Conservation (phyloP, 2,888 invertebrate species). For the Argyra leucocephala region DNA sequence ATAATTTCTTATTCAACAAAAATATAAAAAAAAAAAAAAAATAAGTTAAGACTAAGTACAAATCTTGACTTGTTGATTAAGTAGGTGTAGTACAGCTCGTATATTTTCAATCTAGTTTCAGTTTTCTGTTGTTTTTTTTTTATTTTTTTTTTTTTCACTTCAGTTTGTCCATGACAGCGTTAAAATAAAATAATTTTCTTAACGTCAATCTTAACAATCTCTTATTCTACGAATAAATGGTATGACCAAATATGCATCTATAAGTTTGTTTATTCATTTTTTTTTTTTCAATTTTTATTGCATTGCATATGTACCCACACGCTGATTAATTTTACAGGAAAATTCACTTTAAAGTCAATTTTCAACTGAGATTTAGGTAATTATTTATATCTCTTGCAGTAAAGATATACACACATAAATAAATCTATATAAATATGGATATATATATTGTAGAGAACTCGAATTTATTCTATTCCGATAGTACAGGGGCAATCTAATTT, state of each 20-base stretch:
- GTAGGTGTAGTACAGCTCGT: not conserved
- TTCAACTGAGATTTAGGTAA: not conserved
- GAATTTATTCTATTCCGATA: no score
- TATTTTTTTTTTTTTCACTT: not conserved
- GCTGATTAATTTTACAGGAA: not conserved
- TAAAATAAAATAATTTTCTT: slow-evolving; percentile 1
- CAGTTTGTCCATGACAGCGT: not conserved
- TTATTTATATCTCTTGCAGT: not conserved
- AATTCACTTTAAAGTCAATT: not conserved
- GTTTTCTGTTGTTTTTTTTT: no score
- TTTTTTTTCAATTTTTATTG: not conserved
- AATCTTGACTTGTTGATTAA: not conserved
- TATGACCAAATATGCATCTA: no score
- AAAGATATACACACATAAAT: no score
- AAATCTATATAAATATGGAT: no score
- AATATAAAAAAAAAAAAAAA: no score
- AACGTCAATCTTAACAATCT: not conserved
- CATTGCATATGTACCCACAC: not conserved
- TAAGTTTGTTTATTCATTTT: not conserved
- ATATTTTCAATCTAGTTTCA: not conserved
- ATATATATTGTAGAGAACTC: no score
- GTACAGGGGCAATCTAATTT: no score
- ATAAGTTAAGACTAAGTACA: not conserved
- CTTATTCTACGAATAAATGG: not conserved
- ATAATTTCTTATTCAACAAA: no score